Evolutionary conservation across 2,113 vertebrate species (phyloP).

Genomic region (Syrrhaptes paradoxus): DNA sequence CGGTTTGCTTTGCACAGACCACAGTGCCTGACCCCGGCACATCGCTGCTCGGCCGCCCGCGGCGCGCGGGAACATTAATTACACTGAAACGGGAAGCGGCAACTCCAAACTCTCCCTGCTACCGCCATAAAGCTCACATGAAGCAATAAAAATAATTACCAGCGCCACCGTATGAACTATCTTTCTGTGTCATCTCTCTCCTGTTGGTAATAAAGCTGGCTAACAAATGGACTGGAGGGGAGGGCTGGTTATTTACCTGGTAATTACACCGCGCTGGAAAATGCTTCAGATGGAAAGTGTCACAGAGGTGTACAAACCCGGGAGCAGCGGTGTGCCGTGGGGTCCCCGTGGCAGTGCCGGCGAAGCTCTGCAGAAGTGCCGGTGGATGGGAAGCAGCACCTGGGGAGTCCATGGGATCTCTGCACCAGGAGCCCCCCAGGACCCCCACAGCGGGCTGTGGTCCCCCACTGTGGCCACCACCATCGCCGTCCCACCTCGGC

Average conservation of each 20-base stretch:
- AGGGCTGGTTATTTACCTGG: constrained; percentile 49
- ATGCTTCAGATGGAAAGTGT: not conserved
- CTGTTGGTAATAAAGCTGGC: constrained; percentile 62
- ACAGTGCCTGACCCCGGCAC: accelerated
- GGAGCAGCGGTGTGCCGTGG: accelerated
- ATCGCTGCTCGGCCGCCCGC: accelerated
- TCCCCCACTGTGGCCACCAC: not conserved
- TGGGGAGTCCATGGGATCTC: not conserved
- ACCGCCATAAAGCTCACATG: constrained; percentile 23
- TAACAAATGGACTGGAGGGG: constrained; percentile 52
- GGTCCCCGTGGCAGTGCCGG: accelerated
- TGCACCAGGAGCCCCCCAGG: not conserved
- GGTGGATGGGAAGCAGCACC: not conserved
- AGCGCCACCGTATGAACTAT: constrained; percentile 22
- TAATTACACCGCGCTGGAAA: constrained; percentile 41
- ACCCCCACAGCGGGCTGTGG: not conserved
- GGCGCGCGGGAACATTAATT: not conserved
- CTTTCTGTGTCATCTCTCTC: constrained; percentile 63
- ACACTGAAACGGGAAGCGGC: not conserved
- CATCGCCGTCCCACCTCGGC: not conserved
- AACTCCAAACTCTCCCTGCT: not conserved
- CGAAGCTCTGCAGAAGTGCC: not conserved
- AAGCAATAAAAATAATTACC: constrained; percentile 69
- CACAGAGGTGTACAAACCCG: not conserved
- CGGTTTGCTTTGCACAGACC: no score